phyloP scores from a whole-genome alignment of 1,140 invertebrate genomes.

The Polyergus mexicanus region DNA sequence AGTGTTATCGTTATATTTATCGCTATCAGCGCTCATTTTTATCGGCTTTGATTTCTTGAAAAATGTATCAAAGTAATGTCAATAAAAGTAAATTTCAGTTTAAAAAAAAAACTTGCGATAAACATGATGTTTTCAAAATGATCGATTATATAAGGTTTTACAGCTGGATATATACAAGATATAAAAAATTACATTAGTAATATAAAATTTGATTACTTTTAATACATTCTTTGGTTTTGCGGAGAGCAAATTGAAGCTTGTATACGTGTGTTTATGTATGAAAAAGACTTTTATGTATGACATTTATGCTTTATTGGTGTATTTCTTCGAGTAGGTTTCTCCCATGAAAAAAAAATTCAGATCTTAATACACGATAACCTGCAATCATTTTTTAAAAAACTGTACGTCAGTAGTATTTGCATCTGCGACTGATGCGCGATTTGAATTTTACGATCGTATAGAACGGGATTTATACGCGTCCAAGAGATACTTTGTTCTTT shows the following conservation, averaged over 20 bases:
- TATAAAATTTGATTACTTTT: neutral
- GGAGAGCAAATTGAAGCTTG: neutral
- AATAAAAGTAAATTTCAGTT: slow-evolving; percentile 27
- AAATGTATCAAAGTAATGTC: slow-evolving; percentile 28
- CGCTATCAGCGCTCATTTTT: neutral
- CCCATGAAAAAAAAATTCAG: slow-evolving; percentile 11
- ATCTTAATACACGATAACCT: neutral
- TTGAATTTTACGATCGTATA: neutral
- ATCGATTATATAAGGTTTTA: neutral
- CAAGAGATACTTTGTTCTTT: slow-evolving; percentile 7
- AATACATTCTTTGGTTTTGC: neutral
- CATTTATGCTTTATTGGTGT: neutral
- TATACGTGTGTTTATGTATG: too few relatives aligned
- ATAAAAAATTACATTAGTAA: neutral
- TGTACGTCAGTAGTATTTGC: neutral
- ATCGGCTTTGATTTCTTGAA: slow-evolving; percentile 26
- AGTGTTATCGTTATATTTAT: slow-evolving; percentile 37
- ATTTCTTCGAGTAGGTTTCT: neutral
- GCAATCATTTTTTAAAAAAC: slow-evolving; percentile 16
- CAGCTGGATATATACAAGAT: neutral
- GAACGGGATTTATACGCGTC: slow-evolving; percentile 20
- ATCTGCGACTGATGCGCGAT: neutral
- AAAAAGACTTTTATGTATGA: neutral
- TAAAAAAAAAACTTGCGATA: neutral
- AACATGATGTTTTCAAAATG: neutral